Conservation (phyloP, 2,888 invertebrate species). For the Celastrina argiolus region DNA sequence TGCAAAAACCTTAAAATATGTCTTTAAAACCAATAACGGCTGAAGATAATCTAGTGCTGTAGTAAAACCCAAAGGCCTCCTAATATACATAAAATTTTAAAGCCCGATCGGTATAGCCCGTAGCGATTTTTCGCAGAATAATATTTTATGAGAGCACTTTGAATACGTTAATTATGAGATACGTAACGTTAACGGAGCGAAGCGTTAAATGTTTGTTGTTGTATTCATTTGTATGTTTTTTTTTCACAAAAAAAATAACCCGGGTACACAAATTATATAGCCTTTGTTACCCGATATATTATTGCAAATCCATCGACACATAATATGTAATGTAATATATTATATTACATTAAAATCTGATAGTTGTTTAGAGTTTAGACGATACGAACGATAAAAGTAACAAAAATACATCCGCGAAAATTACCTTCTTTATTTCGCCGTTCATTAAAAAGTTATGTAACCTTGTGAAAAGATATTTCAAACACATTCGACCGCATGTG, state of each 20-base stretch:
- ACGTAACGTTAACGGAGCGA: conserved; percentile 15
- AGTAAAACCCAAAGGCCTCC: conserved; percentile 14
- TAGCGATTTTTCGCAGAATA: conserved; percentile 12
- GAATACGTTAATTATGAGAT: conserved; percentile 19
- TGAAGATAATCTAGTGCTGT: conserved; percentile 2
- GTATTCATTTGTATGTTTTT: neutral
- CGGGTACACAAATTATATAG: no score
- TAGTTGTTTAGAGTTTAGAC: no score
- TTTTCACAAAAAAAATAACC: neutral
- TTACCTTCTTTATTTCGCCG: no score
- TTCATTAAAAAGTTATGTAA: no score
- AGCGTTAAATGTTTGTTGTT: neutral
- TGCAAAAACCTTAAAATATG: neutral
- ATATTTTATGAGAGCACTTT: conserved; percentile 17
- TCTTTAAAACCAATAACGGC: neutral
- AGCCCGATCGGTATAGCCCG: conserved; percentile 6
- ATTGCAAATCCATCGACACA: no score
- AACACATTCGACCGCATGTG: no score
- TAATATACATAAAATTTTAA: conserved; percentile 19
- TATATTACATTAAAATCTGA: no score
- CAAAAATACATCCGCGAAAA: no score
- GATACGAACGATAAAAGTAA: no score
- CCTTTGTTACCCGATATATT: no score
- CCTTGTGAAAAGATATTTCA: no score
- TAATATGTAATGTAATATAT: no score